Evolutionary conservation across 2,797 vertebrate species (phyloP).

Genomic region (Distichodus sexfasciatus): DNA sequence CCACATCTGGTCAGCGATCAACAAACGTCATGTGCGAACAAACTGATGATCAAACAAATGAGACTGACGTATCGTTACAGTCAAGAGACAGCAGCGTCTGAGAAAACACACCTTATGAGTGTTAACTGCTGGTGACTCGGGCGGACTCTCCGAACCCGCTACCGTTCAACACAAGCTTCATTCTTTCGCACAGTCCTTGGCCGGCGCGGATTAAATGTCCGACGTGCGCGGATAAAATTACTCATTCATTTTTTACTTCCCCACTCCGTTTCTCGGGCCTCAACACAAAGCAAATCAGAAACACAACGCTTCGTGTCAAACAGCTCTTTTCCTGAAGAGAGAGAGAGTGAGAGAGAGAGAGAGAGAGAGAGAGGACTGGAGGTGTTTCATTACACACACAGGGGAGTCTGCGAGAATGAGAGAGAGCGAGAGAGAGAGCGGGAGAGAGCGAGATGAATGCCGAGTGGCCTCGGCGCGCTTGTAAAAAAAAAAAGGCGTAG

Average conservation of each 20-base stretch:
- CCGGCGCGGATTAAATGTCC: slow-evolving; percentile 34
- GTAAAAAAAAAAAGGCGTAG: slow-evolving; percentile 51
- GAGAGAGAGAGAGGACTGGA: slow-evolving; percentile 39
- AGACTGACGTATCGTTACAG: too few species aligned
- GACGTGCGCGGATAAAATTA: slow-evolving; percentile 38
- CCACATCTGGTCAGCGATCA: not conserved
- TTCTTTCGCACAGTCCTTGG: slow-evolving; percentile 4
- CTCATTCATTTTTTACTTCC: slow-evolving; percentile 50
- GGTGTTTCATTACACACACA: slow-evolving; percentile 56
- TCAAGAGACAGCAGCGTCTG: too few species aligned
- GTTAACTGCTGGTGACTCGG: slow-evolving; percentile 30
- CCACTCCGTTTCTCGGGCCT: slow-evolving; percentile 38
- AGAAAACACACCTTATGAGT: slow-evolving; percentile 17
- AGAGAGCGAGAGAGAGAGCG: not conserved
- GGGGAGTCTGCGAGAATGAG: slow-evolving; percentile 41
- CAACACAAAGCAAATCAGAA: slow-evolving; percentile 47
- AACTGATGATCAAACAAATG: too few species aligned
- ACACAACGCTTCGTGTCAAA: slow-evolving; percentile 38
- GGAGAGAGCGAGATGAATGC: slow-evolving; percentile 6
- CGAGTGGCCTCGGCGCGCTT: slow-evolving; percentile 42
- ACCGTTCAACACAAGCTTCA: slow-evolving; percentile 23
- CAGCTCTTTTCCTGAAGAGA: slow-evolving; percentile 39
- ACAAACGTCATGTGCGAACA: not conserved
- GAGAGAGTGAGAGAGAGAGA: slow-evolving; percentile 41
- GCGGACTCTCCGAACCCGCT: slow-evolving; percentile 6